A percentile compares a stretch with the other conserved stretches of the same genome.
Conservation (phyloP, 23 tunicate genomes). For the Botrylloides violaceus region DNA sequence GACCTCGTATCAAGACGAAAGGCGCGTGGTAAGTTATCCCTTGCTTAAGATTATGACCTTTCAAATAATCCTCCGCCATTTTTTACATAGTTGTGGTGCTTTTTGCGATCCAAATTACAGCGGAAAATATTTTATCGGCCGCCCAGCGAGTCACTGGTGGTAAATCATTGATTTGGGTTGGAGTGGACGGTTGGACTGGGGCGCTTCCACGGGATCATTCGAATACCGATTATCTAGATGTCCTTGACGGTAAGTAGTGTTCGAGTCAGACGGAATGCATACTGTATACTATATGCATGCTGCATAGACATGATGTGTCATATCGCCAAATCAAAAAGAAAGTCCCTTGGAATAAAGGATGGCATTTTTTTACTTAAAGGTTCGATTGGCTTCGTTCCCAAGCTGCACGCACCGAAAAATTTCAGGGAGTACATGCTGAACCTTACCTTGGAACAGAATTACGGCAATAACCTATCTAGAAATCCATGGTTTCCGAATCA, state of each 20-base stretch:
- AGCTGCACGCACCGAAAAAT: neutral
- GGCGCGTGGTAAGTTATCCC: conserved; percentile 4
- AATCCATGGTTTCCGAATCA: conserved; percentile 70
- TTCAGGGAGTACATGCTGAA: conserved; percentile 39
- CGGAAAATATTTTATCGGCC: conserved; percentile 45
- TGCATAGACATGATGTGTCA: too few species aligned
- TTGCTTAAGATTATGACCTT: too few species aligned
- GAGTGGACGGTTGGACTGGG: conserved; percentile 57
- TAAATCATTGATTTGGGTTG: conserved; percentile 40
- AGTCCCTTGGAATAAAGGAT: too few species aligned
- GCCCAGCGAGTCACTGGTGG: conserved; percentile 29
- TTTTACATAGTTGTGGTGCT: conserved; percentile 44
- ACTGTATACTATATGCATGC: too few species aligned
- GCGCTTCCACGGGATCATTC: conserved; percentile 12
- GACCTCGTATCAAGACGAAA: neutral
- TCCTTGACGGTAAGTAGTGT: conserved; percentile 12
- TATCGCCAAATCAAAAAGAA: too few species aligned
- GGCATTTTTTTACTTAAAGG: conserved; percentile 30
- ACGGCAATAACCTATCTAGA: conserved; percentile 2
- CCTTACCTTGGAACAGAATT: conserved; percentile 19
- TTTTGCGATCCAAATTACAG: conserved; percentile 37
- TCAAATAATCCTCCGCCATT: too few species aligned
- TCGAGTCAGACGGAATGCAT: too few species aligned
- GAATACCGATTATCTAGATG: conserved; percentile 10
- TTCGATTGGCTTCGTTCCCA: conserved; percentile 51